Evolutionary conservation across 2,113 vertebrate genomes (phyloP).

Genomic region (Rhinopomastus cyanomelas): DNA sequence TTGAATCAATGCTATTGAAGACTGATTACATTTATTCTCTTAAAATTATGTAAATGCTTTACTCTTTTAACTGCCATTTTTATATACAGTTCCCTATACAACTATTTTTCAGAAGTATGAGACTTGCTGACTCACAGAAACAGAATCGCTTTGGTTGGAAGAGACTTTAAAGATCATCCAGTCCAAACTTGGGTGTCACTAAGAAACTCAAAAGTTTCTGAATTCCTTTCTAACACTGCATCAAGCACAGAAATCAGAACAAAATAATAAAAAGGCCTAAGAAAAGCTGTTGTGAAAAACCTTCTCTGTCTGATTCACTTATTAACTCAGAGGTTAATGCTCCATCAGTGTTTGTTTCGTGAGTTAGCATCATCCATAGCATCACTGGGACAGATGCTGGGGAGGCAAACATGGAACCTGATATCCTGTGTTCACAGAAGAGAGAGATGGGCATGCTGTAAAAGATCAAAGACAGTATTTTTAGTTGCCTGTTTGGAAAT

Average conservation of each 20-base stretch:
- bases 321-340: background rate
- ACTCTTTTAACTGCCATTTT: background rate
- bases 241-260: background rate
- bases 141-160: too few relatives aligned
- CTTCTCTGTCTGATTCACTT: background rate
- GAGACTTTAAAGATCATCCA: too few relatives aligned
- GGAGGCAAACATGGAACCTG: background rate
- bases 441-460: background rate
- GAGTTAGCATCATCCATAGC: background rate
- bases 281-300: background rate
- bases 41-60: background rate
- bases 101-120: background rate
- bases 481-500: background rate
- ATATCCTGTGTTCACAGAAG: background rate
- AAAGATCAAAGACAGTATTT: background rate
- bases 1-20: background rate
- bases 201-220: background rate
- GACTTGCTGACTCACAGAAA: background rate
- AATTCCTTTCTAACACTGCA: background rate
- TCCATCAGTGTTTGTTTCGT: background rate
- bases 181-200: background rate
- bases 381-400: rapidly evolving
- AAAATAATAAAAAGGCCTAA: background rate
- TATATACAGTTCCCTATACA: background rate
- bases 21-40: background rate